Conservation (phyloP, 1,140 invertebrate genomes). For the Belonocnema kinseyi region DNA sequence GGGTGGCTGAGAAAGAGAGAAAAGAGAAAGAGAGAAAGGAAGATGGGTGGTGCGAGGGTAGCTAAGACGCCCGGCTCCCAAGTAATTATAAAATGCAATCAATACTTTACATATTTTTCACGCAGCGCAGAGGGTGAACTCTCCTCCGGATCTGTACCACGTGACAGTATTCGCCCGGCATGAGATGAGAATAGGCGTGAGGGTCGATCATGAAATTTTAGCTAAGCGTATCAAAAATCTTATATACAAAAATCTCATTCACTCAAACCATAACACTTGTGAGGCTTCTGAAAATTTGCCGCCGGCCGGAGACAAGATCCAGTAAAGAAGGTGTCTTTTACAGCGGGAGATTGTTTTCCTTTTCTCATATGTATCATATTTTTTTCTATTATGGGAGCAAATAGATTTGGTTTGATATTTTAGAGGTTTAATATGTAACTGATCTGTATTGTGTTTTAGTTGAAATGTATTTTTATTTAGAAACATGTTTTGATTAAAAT, state of each 20-base stretch:
- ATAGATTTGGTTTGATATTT: too few species aligned
- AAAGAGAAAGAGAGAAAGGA: conserved; percentile 47
- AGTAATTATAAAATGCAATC: conserved; percentile 78
- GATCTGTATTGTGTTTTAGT: too few species aligned
- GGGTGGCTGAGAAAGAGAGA: conserved; percentile 45
- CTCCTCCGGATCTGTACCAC: conserved; percentile 46
- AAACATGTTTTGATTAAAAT: too few species aligned
- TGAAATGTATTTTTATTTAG: too few species aligned
- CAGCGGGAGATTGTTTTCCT: too few species aligned
- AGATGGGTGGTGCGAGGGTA: conserved; percentile 63
- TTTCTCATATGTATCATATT: too few species aligned
- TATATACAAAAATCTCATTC: conserved; percentile 3
- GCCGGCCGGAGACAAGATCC: not conserved
- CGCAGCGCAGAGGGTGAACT: conserved; percentile 65
- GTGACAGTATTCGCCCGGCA: conserved; percentile 44
- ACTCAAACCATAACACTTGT: not conserved
- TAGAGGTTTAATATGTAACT: too few species aligned
- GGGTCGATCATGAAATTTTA: conserved; percentile 6
- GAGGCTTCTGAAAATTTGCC: not conserved
- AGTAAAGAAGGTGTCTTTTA: too few species aligned
- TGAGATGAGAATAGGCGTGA: conserved; percentile 22
- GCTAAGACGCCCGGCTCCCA: conserved; percentile 75
- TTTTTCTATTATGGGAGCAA: too few species aligned
- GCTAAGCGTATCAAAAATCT: conserved; percentile 18
- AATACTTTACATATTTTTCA: conserved; percentile 77